Evolutionary conservation across 1,140 invertebrate genomes (phyloP).

Genomic region (Asobara japonica): DNA sequence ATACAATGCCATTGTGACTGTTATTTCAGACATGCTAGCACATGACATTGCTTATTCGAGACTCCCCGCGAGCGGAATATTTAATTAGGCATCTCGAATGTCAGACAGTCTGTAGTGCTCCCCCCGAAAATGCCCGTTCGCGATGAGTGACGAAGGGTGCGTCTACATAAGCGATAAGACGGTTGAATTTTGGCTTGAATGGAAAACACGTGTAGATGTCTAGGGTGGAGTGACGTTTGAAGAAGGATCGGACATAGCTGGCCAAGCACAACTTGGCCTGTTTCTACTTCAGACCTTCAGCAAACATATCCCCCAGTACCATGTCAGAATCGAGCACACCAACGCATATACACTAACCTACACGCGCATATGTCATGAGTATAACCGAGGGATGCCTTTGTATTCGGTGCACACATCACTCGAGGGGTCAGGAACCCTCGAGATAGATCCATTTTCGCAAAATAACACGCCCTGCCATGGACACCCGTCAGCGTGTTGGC

Average conservation of each 20-base stretch:
- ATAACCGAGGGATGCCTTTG: conserved; percentile 47
- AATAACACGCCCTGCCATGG: conserved; percentile 59
- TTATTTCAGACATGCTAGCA: background rate
- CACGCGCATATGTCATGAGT: background rate
- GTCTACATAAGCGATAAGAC: conserved; percentile 26
- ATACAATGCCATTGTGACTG: background rate
- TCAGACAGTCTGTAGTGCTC: background rate
- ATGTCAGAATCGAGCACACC: conserved; percentile 21
- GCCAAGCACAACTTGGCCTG: conserved; percentile 17
- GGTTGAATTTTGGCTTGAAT: conserved; percentile 46
- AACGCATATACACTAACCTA: background rate
- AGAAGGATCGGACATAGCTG: conserved; percentile 19
- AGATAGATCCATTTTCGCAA: conserved; percentile 63
- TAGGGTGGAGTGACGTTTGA: conserved; percentile 13
- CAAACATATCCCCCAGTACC: conserved; percentile 44
- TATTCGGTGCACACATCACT: conserved; percentile 63
- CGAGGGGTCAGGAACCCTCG: conserved; percentile 60
- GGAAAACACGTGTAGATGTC: conserved; percentile 62
- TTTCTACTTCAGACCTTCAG: conserved; percentile 38
- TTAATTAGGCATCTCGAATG: background rate
- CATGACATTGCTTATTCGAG: background rate
- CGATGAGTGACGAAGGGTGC: conserved; percentile 20
- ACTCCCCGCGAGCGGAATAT: background rate
- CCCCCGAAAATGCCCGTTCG: background rate
- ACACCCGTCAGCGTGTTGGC: conserved; percentile 52